These are phyloP conservation scores for Lasiurus borealis DNA, from an alignment of 2,113 vertebrate genomes.

Conservation along the genomic window DNA sequence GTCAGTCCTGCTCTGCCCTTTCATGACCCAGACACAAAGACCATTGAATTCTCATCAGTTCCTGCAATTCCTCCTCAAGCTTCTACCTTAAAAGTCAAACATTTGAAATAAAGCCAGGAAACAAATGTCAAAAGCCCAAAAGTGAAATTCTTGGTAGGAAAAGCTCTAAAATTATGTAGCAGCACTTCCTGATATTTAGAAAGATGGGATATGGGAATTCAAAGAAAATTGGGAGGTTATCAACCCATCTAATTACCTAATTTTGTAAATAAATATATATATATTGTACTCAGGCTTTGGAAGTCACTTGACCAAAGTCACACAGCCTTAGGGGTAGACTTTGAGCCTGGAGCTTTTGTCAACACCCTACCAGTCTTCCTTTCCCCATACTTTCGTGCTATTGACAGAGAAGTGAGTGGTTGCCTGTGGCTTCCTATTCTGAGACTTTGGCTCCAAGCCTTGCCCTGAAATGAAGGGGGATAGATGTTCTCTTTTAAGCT, in stretches of 20 bases:
- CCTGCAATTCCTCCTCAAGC: not conserved
- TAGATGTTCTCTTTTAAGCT: slow-evolving; percentile 17
- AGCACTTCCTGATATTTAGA: not conserved
- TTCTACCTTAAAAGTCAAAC: not conserved
- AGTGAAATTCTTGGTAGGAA: not conserved
- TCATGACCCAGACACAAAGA: not conserved
- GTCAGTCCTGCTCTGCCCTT: no score
- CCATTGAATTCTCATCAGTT: not conserved
- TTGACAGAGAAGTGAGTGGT: not conserved
- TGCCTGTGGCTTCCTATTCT: not conserved
- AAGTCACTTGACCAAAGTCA: slow-evolving; percentile 14
- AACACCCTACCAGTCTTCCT: not conserved
- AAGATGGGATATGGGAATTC: not conserved
- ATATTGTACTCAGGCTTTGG: not conserved
- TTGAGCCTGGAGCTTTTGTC: not conserved
- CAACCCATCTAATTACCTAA: not conserved
- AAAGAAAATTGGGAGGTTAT: not conserved
- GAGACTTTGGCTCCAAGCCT: not conserved
- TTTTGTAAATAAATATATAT: not conserved
- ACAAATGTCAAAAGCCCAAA: not conserved
- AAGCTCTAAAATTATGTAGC: not conserved
- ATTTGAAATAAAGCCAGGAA: not conserved
- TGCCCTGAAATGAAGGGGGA: slow-evolving; percentile 21
- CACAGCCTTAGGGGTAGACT: not conserved
- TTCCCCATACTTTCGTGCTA: not conserved